phyloP scores from a whole-genome alignment of 2,797 vertebrate species.

The Myotis planiceps region DNA sequence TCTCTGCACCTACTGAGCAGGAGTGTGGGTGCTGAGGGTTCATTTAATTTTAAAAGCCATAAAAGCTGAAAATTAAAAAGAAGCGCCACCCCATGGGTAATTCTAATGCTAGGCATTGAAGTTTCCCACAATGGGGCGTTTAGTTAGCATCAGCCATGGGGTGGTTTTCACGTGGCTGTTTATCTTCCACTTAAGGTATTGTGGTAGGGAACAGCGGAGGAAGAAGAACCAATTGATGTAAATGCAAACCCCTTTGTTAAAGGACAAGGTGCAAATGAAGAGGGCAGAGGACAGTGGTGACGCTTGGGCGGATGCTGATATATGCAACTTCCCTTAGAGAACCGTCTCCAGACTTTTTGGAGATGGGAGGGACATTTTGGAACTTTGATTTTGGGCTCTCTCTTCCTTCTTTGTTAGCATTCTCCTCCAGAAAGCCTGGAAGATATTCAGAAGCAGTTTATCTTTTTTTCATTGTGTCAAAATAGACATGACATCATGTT shows the following conservation, averaged over 20 bases:
- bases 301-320: not conserved
- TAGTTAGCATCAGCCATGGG: not conserved
- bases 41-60: constrained; percentile 41
- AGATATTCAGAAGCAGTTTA: not conserved
- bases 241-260: not conserved
- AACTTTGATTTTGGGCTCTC: not conserved
- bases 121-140: not conserved
- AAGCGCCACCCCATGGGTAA: not conserved
- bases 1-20: not conserved
- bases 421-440: not conserved
- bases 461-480: not conserved
- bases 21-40: not conserved
- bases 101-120: not conserved
- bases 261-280: not conserved
- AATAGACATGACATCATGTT: not conserved
- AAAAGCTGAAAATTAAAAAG: constrained; percentile 35
- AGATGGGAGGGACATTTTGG: not conserved
- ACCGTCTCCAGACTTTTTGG: not conserved
- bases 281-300: not conserved
- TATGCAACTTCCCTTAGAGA: not conserved
- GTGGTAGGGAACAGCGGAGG: not conserved
- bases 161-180: constrained; percentile 4
- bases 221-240: not conserved
- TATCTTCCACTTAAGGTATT: not conserved
- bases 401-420: not conserved